Evolutionary conservation across 2,888 invertebrate species (phyloP).

Genomic region (Apotomis capreana): DNA sequence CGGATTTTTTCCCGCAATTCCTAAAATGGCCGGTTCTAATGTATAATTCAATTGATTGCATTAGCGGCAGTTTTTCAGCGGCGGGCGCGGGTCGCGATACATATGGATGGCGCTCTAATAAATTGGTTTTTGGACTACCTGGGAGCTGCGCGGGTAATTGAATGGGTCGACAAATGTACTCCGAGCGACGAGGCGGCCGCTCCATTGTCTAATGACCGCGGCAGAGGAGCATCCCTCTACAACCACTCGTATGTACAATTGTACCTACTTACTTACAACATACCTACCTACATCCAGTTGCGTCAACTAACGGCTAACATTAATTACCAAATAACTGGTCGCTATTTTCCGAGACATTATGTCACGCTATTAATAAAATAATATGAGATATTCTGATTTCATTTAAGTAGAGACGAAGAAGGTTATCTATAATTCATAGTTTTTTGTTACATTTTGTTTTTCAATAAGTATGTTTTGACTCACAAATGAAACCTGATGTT

Average conservation of each 20-base stretch:
- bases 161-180: constrained; percentile 16
- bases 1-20: constrained; percentile 62
- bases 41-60: constrained; percentile 78
- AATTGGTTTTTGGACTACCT: constrained; percentile 58
- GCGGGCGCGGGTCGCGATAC: constrained; percentile 57
- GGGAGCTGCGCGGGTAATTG: constrained; percentile 22
- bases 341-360: too few species aligned
- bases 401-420: too few species aligned
- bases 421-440: too few species aligned
- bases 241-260: not conserved
- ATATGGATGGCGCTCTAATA: constrained; percentile 77
- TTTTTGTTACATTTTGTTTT: too few species aligned
- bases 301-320: too few species aligned
- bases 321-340: too few species aligned
- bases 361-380: too few species aligned
- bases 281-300: too few species aligned
- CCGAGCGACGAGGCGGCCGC: constrained; percentile 7
- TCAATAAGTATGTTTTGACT: too few species aligned
- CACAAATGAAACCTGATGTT: too few species aligned
- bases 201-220: constrained; percentile 30
- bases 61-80: constrained; percentile 73
- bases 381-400: too few species aligned
- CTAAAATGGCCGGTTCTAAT: constrained; percentile 71
- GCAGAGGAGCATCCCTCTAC: not conserved
- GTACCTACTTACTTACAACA: too few species aligned